Conservation (phyloP, 2,113 vertebrate genomes). For the Neopipo cinnamomea region DNA sequence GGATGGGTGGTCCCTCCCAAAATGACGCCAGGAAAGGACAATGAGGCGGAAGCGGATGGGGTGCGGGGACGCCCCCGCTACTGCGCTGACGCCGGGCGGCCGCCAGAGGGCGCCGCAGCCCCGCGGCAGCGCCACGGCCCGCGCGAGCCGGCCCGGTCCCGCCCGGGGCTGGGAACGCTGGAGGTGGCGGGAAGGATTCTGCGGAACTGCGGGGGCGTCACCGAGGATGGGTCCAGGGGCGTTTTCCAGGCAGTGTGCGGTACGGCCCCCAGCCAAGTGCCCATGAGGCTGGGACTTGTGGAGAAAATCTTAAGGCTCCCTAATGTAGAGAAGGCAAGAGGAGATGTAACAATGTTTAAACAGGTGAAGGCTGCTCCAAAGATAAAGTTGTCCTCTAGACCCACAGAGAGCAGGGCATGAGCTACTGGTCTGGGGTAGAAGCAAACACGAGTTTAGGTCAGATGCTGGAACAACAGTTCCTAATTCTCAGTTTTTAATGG, state of each 20-base stretch:
- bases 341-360: background rate
- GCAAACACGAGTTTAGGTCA: background rate
- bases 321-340: background rate
- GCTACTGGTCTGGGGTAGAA: background rate
- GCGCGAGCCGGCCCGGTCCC: background rate
- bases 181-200: background rate
- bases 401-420: background rate
- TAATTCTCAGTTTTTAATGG: background rate
- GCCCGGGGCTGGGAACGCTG: background rate
- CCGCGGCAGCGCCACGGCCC: background rate
- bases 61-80: rapidly evolving
- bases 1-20: background rate
- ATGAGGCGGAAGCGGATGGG: rapidly evolving
- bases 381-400: background rate
- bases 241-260: background rate
- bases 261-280: background rate
- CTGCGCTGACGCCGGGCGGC: background rate
- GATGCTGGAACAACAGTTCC: background rate
- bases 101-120: background rate
- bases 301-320: background rate
- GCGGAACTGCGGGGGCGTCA: background rate
- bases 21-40: background rate
- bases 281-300: background rate
- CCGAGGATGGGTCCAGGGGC: background rate
- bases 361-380: background rate